These are phyloP conservation scores for Drosophila ercepeae DNA, from an alignment of 1,140 invertebrate genomes.

Conservation along the genomic window DNA sequence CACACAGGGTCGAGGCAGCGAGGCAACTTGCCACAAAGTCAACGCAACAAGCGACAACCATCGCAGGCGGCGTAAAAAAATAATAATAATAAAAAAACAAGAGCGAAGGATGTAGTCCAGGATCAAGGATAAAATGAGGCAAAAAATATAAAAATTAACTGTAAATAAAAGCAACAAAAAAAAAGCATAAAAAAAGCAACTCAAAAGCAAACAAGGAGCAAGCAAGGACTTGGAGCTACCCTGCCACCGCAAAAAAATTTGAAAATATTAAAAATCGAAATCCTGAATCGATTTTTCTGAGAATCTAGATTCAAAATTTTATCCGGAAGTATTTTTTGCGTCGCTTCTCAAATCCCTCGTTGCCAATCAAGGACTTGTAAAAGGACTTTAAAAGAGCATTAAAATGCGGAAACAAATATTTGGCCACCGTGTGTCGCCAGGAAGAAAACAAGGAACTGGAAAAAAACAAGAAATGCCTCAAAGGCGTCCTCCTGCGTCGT, in stretches of 20 bases:
- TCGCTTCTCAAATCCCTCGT: neutral
- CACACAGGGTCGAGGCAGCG: conserved; percentile 2
- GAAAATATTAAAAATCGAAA: neutral
- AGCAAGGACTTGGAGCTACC: neutral
- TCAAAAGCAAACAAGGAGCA: conserved; percentile 24
- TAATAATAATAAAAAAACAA: conserved; percentile 1
- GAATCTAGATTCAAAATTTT: no score
- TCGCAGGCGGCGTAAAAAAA: conserved; percentile 7
- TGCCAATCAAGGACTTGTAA: neutral
- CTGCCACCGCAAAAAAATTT: neutral
- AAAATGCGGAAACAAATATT: conserved; percentile 35
- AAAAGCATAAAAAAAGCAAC: conserved; percentile 7
- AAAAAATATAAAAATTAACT: conserved; percentile 54
- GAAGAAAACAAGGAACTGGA: neutral
- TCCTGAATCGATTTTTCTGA: no score
- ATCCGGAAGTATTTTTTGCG: neutral
- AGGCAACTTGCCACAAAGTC: conserved; percentile 32
- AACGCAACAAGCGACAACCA: conserved; percentile 29
- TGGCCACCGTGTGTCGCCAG: conserved; percentile 7
- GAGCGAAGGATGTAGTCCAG: neutral
- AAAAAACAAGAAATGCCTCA: conserved; percentile 15
- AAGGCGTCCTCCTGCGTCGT: no score
- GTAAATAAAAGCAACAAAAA: conserved; percentile 53
- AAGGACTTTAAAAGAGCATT: conserved; percentile 19
- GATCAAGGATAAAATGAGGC: neutral